A percentile compares a stretch with the other conserved stretches of the same genome.
phyloP scores from a whole-genome alignment of 2,797 vertebrate species.

The Siniperca undulata region DNA sequence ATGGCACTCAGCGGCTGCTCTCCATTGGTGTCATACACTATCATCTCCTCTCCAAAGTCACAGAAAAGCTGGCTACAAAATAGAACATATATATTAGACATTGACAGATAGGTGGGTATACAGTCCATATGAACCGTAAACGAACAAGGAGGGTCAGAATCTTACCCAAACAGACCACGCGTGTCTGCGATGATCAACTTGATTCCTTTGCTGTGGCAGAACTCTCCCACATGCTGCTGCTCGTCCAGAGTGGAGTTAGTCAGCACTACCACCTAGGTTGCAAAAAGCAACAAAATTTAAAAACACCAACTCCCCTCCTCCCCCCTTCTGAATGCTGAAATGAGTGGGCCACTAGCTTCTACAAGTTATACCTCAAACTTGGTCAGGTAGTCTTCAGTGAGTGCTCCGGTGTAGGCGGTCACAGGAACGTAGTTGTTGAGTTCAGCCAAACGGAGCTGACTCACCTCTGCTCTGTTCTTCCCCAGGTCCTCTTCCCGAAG shows the following conservation, averaged over 20 bases:
- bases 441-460: constrained; percentile 90
- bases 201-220: constrained; percentile 90
- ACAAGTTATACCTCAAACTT: constrained; percentile 89
- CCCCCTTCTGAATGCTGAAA: neutral
- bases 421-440: constrained; percentile 96
- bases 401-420: constrained; percentile 86
- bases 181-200: constrained; percentile 95
- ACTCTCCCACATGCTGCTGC: constrained; percentile 89
- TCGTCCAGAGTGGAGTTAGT: constrained; percentile 91
- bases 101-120: neutral
- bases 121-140: neutral
- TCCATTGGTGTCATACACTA: constrained; percentile 92
- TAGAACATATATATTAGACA: constrained; percentile 5
- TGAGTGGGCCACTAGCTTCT: neutral
- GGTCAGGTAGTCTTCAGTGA: constrained; percentile 90
- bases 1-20: constrained; percentile 95
- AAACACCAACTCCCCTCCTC: neutral
- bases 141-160: fast-evolving
- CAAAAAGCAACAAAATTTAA: neutral
- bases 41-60: constrained; percentile 95
- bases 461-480: constrained; percentile 93
- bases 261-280: constrained; percentile 91
- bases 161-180: constrained; percentile 94
- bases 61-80: constrained; percentile 94
- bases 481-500: constrained; percentile 92